A percentile compares a stretch with the other conserved stretches of the same genome.
Evolutionary conservation across 2,888 invertebrate species (phyloP).

Genomic region (Nomada flava): DNA sequence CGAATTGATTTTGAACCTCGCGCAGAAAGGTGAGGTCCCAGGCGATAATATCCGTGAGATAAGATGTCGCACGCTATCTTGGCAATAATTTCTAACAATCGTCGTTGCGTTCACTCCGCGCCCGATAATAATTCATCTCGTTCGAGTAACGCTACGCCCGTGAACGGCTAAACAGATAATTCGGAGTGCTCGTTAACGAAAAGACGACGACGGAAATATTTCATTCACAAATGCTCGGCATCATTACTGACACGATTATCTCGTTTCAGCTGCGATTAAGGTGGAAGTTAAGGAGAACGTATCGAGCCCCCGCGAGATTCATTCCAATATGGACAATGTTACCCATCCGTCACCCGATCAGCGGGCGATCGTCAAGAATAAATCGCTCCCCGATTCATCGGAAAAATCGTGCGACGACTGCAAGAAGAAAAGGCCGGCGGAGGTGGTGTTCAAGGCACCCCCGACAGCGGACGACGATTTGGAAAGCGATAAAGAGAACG

Average conservation of each 20-base stretch:
- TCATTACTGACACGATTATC: neutral
- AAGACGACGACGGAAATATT: neutral
- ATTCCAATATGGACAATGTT: neutral
- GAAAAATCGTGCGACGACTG: constrained; percentile 24
- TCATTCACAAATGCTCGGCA: neutral
- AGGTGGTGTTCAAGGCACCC: constrained; percentile 24
- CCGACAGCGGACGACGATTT: constrained; percentile 31
- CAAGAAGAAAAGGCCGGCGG: constrained; percentile 5
- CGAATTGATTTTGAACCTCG: constrained; percentile 54
- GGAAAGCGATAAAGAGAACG: constrained; percentile 53
- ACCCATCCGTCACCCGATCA: neutral
- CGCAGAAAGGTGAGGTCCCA: constrained; percentile 53
- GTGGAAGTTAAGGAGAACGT: constrained; percentile 16
- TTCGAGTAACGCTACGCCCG: no score
- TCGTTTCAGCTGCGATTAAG: constrained; percentile 29
- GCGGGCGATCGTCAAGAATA: neutral
- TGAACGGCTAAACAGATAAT: no score
- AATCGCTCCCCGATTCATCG: neutral
- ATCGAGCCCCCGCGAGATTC: neutral
- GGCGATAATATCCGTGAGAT: neutral
- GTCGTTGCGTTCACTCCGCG: no score
- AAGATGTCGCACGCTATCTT: neutral
- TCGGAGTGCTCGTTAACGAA: no score
- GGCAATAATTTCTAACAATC: no score
- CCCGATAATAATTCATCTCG: no score